Percentiles rank a stretch among this genome's conserved stretches.
Conservation (phyloP, 2,797 vertebrate genomes). For the Macroramphosus scolopax region DNA sequence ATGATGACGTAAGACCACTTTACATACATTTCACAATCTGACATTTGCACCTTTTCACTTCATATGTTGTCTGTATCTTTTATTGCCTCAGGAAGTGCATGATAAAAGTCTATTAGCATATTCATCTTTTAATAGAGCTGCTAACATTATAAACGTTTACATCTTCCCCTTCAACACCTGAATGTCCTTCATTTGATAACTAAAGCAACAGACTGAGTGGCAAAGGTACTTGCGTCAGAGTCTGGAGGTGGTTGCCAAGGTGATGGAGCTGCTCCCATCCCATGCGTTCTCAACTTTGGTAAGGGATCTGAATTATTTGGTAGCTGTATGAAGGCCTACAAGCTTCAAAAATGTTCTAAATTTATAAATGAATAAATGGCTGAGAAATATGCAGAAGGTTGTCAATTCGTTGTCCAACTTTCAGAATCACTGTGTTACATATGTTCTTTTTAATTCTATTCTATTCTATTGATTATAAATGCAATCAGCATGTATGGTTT, state of each 20-base stretch:
- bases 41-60: neutral
- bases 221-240: conserved; percentile 97
- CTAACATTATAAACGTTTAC: neutral
- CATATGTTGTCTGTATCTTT: neutral
- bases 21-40: neutral
- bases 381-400: too few species aligned
- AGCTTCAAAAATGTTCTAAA: neutral
- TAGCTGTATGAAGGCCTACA: neutral
- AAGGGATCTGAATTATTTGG: conserved; percentile 39
- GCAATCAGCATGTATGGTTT: too few species aligned
- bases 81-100: neutral
- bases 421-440: too few species aligned
- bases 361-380: too few species aligned
- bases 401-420: too few species aligned
- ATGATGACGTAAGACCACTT: conserved; percentile 90
- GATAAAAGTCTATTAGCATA: neutral
- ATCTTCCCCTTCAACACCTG: conserved; percentile 6
- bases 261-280: conserved; percentile 98
- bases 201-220: conserved; percentile 97
- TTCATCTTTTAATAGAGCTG: neutral
- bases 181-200: conserved; percentile 46
- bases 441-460: too few species aligned
- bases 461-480: too few species aligned
- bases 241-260: conserved; percentile 97
- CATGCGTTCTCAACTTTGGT: conserved; percentile 94